Evolutionary conservation across 2,797 vertebrate genomes (phyloP).

Genomic region (Crypturellus tataupa): DNA sequence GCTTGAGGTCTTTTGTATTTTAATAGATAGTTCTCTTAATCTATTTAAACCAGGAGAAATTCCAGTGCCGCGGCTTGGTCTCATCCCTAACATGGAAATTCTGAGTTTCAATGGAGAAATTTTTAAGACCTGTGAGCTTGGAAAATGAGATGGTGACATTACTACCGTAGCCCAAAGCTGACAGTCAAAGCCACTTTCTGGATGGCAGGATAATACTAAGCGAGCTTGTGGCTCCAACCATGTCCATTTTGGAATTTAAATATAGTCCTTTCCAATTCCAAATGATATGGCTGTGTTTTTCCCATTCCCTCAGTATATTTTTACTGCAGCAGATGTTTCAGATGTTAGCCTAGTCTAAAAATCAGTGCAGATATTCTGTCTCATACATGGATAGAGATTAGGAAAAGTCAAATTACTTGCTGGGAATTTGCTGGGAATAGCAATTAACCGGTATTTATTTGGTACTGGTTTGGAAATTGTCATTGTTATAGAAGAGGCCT

Average conservation of each 20-base stretch:
- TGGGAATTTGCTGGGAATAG: background rate
- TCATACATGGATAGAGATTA: too few species aligned
- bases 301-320: background rate
- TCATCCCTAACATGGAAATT: slow-evolving; percentile 23
- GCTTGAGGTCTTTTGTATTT: background rate
- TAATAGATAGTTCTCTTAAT: background rate
- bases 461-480: background rate
- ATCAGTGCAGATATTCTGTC: background rate
- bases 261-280: background rate
- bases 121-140: background rate
- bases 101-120: background rate
- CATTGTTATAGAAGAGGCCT: background rate
- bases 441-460: background rate
- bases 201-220: background rate
- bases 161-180: background rate
- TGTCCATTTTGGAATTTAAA: background rate
- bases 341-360: background rate
- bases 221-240: background rate
- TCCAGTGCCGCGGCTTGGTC: background rate
- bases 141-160: slow-evolving; percentile 26
- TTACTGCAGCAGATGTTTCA: background rate
- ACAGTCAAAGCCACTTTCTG: background rate
- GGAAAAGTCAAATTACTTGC: background rate
- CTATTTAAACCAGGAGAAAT: slow-evolving; percentile 12
- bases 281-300: background rate